Conservation (phyloP, 2,888 invertebrate species). For the Oxyteleia sp. region DNA sequence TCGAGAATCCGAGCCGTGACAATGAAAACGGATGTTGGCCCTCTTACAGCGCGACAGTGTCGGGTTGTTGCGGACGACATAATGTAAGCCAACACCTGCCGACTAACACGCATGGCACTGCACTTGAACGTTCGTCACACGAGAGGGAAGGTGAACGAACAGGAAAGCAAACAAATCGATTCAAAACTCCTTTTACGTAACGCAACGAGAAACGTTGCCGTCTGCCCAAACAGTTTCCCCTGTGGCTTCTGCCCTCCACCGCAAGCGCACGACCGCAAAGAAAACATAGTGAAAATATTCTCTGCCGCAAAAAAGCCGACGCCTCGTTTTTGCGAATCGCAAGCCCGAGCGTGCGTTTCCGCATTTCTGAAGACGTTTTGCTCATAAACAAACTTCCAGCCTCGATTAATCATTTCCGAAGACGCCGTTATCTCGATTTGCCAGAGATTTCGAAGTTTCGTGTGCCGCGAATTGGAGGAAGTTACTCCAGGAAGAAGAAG, state of each 20-base stretch:
- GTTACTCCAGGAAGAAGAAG: conserved; percentile 44
- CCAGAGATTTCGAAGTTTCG: conserved; percentile 34
- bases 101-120: conserved; percentile 47
- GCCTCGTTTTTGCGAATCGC: conserved; percentile 9
- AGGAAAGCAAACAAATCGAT: conserved; percentile 52
- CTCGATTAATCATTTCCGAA: conserved; percentile 49
- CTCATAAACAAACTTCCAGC: conserved; percentile 50
- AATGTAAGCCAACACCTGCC: conserved; percentile 67
- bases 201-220: not conserved
- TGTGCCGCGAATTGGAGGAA: conserved; percentile 50
- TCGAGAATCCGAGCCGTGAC: conserved; percentile 39
- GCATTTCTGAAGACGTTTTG: conserved; percentile 57
- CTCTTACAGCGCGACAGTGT: conserved; percentile 50
- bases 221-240: not conserved
- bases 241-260: not conserved
- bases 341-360: conserved; percentile 37
- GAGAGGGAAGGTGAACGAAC: conserved; percentile 66
- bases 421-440: conserved; percentile 47
- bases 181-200: conserved; percentile 20
- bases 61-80: conserved; percentile 47
- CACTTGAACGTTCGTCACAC: conserved; percentile 53
- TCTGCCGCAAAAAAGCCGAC: not conserved
- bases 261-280: not conserved
- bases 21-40: conserved; percentile 60
- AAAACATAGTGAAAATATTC: not conserved